Conservation (phyloP, 1,140 invertebrate genomes). For the Hestina assimilis region DNA sequence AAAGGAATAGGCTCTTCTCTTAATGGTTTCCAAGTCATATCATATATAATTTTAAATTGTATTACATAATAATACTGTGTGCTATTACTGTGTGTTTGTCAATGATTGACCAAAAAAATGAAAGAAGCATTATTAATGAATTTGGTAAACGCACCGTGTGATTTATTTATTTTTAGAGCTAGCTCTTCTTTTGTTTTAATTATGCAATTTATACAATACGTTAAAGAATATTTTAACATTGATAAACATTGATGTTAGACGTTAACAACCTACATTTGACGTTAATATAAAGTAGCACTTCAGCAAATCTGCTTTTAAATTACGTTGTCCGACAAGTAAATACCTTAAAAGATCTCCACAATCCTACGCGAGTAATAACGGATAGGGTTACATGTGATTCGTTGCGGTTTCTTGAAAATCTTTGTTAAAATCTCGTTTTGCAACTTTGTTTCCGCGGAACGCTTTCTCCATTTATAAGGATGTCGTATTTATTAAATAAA, state of each 20-base stretch:
- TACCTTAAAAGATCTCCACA: constrained; percentile 24
- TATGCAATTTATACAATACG: no score
- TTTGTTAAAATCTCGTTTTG: neutral
- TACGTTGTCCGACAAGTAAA: constrained; percentile 28
- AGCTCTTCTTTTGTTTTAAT: no score
- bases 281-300: constrained; percentile 11
- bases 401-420: neutral
- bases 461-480: constrained; percentile 1
- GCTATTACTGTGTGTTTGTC: no score
- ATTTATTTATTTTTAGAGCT: no score
- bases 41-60: no score
- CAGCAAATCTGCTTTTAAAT: constrained; percentile 29
- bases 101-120: neutral
- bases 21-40: no score
- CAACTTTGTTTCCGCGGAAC: neutral
- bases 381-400: constrained; percentile 22
- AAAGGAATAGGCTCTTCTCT: no score
- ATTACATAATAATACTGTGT: no score
- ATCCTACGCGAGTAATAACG: constrained; percentile 25
- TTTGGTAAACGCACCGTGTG: no score
- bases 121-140: neutral
- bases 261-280: constrained; percentile 10
- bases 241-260: constrained; percentile 1
- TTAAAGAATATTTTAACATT: no score
- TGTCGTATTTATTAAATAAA: neutral